Conservation (phyloP, 1,140 invertebrate genomes). For the Holcopasites calliopsidis region DNA sequence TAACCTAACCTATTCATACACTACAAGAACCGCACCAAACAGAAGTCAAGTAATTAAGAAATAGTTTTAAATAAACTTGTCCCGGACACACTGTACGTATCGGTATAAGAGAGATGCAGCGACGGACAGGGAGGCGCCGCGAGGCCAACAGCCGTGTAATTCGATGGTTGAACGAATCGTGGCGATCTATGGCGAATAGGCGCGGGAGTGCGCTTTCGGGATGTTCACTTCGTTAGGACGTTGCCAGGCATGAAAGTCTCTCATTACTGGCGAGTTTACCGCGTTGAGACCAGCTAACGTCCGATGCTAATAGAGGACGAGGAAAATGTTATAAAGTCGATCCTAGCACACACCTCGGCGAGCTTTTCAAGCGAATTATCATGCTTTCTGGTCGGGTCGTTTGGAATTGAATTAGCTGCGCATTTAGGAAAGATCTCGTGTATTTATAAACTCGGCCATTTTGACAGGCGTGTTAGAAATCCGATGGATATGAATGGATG, state of each 20-base stretch:
- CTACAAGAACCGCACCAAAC: too few relatives aligned
- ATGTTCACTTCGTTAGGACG: conserved; percentile 50
- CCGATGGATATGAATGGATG: too few relatives aligned
- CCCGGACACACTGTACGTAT: neutral
- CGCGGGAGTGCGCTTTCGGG: conserved; percentile 34
- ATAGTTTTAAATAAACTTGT: too few relatives aligned
- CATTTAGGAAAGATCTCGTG: too few relatives aligned
- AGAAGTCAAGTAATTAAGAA: too few relatives aligned
- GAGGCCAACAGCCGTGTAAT: conserved; percentile 38
- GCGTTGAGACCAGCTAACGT: conserved; percentile 3
- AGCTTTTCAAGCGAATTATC: conserved; percentile 23
- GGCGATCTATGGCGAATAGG: conserved; percentile 13
- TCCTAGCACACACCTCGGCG: conserved; percentile 5
- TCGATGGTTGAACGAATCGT: conserved; percentile 35
- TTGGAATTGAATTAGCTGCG: conserved; percentile 10
- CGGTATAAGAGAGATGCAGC: neutral
- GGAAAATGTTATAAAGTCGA: conserved; percentile 36
- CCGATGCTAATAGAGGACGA: neutral
- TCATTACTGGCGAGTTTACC: conserved; percentile 53
- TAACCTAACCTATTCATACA: too few relatives aligned
- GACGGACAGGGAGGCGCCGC: neutral
- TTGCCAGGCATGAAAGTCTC: conserved; percentile 56
- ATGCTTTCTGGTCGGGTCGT: conserved; percentile 8
- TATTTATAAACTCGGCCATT: too few relatives aligned
- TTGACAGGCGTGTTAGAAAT: too few relatives aligned